Evolutionary conservation across 2,113 vertebrate species (phyloP).

Genomic region (Riparia riparia): DNA sequence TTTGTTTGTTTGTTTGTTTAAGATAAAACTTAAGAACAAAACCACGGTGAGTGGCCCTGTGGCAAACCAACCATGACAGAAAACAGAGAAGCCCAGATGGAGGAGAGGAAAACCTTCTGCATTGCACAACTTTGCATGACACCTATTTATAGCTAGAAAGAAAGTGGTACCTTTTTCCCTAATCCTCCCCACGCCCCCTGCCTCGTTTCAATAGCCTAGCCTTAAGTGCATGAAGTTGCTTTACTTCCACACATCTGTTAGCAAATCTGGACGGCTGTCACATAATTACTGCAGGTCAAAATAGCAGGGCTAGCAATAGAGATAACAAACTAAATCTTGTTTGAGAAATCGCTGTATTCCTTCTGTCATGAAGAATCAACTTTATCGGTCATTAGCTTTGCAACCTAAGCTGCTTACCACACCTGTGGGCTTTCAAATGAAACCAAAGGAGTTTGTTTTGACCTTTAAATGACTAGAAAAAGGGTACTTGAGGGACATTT

Average conservation of each 20-base stretch:
- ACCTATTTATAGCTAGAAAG: background rate
- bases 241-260: background rate
- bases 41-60: rapidly evolving
- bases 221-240: background rate
- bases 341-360: conserved; percentile 38
- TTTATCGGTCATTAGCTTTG: conserved; percentile 41
- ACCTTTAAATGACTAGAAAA: conserved; percentile 36
- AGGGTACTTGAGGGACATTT: conserved; percentile 19
- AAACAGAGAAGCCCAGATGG: background rate
- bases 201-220: background rate
- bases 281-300: conserved; percentile 31
- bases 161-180: background rate
- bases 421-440: conserved; percentile 29
- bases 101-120: background rate
- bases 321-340: conserved; percentile 28
- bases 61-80: background rate
- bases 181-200: rapidly evolving
- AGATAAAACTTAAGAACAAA: background rate
- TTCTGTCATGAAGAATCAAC: conserved; percentile 48
- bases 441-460: conserved; percentile 41
- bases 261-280: background rate
- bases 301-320: background rate
- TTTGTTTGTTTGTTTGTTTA: background rate
- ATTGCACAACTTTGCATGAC: background rate
- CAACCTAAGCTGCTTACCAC: conserved; percentile 28